Conservation (phyloP, 2,888 invertebrate genomes). For the Xylota sylvarum region DNA sequence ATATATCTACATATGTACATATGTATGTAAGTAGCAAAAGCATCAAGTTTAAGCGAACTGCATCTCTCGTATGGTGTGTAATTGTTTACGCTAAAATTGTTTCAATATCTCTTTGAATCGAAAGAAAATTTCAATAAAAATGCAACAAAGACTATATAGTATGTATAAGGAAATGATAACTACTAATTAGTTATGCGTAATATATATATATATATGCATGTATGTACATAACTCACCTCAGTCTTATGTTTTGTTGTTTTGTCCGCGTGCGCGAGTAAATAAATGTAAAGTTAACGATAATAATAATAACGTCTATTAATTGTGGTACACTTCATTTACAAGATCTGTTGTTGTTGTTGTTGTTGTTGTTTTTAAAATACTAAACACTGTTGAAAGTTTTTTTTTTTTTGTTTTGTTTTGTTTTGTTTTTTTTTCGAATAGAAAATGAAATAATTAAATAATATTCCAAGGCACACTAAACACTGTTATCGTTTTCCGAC, state of each 20-base stretch:
- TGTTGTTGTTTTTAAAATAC: slow-evolving; percentile 2
- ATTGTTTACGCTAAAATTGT: slow-evolving; percentile 56
- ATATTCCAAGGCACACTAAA: slow-evolving; percentile 28
- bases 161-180: slow-evolving; percentile 26
- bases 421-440: not conserved
- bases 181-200: not conserved
- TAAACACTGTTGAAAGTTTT: not conserved
- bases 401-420: slow-evolving; percentile 6
- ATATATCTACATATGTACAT: slow-evolving; percentile 8
- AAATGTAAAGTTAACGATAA: slow-evolving; percentile 42
- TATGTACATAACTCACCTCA: slow-evolving; percentile 84
- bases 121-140: not conserved
- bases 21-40: slow-evolving; percentile 13
- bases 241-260: slow-evolving; percentile 83
- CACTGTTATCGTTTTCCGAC: slow-evolving; percentile 79
- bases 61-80: slow-evolving; percentile 29
- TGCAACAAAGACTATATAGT: not conserved
- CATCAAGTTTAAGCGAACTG: slow-evolving; percentile 48
- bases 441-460: slow-evolving; percentile 7
- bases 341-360: slow-evolving; percentile 6
- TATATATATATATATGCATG: not conserved
- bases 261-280: slow-evolving; percentile 78
- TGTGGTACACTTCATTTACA: slow-evolving; percentile 63
- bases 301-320: slow-evolving; percentile 52
- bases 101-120: slow-evolving; percentile 6